Evolutionary conservation across 1,140 invertebrate species (phyloP).

Genomic region (Thaumetopoea pityocampa): DNA sequence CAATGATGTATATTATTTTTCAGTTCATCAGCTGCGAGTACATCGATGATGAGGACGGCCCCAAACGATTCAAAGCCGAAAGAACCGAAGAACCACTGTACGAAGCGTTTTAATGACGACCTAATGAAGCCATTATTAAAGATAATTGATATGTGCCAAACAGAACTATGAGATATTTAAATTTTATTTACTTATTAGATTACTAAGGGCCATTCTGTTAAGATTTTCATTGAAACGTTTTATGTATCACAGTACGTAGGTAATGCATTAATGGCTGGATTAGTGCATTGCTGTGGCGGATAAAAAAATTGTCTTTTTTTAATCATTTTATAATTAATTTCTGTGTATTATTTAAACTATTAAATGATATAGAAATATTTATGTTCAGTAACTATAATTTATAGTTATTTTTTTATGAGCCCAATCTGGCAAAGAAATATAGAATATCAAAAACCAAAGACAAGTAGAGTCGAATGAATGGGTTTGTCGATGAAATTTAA

Average conservation of each 20-base stretch:
- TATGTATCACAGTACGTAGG: neutral
- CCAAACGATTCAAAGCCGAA: constrained; percentile 31
- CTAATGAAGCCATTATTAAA: no score
- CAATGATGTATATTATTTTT: constrained; percentile 15
- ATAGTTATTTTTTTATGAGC: no score
- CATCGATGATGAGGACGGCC: constrained; percentile 23
- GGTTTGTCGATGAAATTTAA: no score
- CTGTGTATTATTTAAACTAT: neutral
- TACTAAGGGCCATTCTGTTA: constrained; percentile 16
- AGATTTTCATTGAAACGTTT: constrained; percentile 13
- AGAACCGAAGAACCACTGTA: constrained; percentile 25
- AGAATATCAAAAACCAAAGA: no score
- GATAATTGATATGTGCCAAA: constrained; percentile 17
- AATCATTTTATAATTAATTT: no score
- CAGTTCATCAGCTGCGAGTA: constrained; percentile 53
- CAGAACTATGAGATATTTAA: no score
- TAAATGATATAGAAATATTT: no score
- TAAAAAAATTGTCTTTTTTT: neutral
- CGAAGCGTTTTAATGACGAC: constrained; percentile 32
- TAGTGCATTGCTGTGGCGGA: constrained; percentile 12
- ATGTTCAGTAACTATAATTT: no score
- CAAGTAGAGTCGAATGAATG: no score
- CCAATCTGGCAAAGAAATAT: no score
- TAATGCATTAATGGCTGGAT: constrained; percentile 19
- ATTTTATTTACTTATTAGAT: no score